Evolutionary conservation across 2,888 invertebrate genomes (phyloP).

Genomic region (Nomada fucata): DNA sequence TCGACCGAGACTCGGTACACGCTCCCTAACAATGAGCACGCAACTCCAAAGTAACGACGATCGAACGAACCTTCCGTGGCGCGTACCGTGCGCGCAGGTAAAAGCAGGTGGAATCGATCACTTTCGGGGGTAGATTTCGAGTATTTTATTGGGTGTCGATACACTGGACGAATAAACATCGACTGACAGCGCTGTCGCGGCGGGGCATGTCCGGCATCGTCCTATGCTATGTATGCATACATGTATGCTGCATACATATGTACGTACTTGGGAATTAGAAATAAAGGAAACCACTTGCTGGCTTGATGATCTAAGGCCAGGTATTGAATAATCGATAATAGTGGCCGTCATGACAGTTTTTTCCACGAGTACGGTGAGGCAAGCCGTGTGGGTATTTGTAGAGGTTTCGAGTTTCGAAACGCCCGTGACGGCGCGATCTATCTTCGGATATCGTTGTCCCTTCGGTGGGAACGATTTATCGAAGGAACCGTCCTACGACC

Average conservation of each 20-base stretch:
- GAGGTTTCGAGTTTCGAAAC: constrained; percentile 43
- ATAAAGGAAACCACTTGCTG: constrained; percentile 19
- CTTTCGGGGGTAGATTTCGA: not conserved
- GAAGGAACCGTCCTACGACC: not conserved
- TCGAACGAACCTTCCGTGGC: no score
- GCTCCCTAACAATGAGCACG: no score
- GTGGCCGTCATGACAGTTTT: not conserved
- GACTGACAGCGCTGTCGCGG: constrained; percentile 17
- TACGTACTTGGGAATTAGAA: not conserved
- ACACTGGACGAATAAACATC: constrained; percentile 39
- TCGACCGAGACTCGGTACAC: not conserved
- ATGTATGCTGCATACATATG: no score
- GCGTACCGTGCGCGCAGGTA: no score
- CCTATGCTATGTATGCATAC: no score
- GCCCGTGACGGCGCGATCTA: constrained; percentile 23
- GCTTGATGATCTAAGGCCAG: not conserved
- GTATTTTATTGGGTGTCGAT: constrained; percentile 18
- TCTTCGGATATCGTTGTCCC: constrained; percentile 2
- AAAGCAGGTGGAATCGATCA: no score
- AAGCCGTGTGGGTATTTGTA: constrained; percentile 19
- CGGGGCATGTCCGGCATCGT: constrained; percentile 18
- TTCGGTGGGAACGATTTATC: not conserved
- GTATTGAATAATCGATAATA: constrained; percentile 25
- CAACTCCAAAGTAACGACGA: no score
- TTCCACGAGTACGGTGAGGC: not conserved